Evolutionary conservation across 2,888 invertebrate genomes (phyloP).

Genomic region (Limnephilus rhombicus): DNA sequence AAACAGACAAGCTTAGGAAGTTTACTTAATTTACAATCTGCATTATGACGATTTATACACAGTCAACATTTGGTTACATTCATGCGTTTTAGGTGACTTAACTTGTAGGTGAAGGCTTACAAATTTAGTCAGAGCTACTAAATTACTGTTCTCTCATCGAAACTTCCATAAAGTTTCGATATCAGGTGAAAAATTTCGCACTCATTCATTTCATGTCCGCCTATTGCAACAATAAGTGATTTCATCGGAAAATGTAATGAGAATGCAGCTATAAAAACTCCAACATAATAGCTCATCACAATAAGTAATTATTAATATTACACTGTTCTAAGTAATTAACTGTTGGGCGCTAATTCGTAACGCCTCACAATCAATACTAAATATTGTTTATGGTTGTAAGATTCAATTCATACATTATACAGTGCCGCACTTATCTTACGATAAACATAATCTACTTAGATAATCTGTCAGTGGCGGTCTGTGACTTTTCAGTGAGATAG

Average conservation of each 20-base stretch:
- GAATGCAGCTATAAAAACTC: not conserved
- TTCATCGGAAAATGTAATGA: not conserved
- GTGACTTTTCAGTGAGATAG: no score
- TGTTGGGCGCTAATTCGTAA: not conserved
- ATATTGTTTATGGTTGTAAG: no score
- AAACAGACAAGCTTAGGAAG: not conserved
- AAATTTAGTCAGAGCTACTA: not conserved
- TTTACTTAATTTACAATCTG: not conserved
- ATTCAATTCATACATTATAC: no score
- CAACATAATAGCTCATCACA: not conserved
- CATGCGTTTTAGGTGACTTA: not conserved
- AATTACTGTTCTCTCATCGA: not conserved
- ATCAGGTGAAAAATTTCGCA: not conserved
- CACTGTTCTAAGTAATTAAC: not conserved
- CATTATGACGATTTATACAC: not conserved
- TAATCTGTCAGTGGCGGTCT: no score
- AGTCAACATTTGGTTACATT: not conserved
- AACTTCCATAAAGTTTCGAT: not conserved
- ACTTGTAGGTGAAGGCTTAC: not conserved
- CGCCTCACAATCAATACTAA: no score
- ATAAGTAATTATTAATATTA: not conserved
- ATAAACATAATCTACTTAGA: no score
- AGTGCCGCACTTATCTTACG: no score
- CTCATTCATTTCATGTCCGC: not conserved
- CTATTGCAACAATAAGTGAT: not conserved